Base-by-base conservation (phyloP, 2,113 vertebrate genomes). In the Labeo rohita region DNA sequence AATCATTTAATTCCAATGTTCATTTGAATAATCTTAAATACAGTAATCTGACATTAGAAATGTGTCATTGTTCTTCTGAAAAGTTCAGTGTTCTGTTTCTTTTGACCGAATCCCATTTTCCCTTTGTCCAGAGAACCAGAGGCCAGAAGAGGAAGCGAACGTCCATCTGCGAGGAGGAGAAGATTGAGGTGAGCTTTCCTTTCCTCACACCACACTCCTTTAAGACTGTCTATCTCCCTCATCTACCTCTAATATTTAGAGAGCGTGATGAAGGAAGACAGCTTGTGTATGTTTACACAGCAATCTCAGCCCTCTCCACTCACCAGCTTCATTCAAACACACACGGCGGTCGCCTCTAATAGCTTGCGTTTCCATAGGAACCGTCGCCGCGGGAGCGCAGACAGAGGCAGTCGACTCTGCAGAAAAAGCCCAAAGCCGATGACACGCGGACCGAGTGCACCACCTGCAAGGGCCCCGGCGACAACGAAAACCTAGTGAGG, bases 401-500 rank as follows among this genome's bases (percentile, higher is more conserved):
- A 68, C 97, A 98, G 15, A 95, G 98, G 0, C 98, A 99, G 79
- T 95, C 97, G 81, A 94, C 96, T 45, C 87, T 98, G 88, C 97
- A 96, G 88, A 99, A 98, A 93, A 99, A 97, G 90, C 97, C 97
- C 74, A 99, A 99, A 90, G 94, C 97, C 0, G 98, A 99, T 75
- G 98, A 99, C 92, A 95, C 95, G 8, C 95, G 98, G 88, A 99
- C 98, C 7, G 98, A 99, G 87, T 99, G 97, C 91, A 95, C 95
- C 78, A 96, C 96, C 73, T 99, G 98, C 94, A 98, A 97, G 91
- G 97, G 97, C 59, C 97, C 96, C 4, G 98, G 97, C 21, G 98
- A 99, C 94, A 99, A 98, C 88, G 98, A 99, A 91, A 99, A 99
- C 94, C 95, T 99, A 59, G 98, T 99, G 91, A 98, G 98, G 98